A percentile compares a stretch with the other conserved stretches of the same genome.
Evolutionary conservation across 1,140 invertebrate species (phyloP).

Genomic region (Ctenoplectra terminalis): DNA sequence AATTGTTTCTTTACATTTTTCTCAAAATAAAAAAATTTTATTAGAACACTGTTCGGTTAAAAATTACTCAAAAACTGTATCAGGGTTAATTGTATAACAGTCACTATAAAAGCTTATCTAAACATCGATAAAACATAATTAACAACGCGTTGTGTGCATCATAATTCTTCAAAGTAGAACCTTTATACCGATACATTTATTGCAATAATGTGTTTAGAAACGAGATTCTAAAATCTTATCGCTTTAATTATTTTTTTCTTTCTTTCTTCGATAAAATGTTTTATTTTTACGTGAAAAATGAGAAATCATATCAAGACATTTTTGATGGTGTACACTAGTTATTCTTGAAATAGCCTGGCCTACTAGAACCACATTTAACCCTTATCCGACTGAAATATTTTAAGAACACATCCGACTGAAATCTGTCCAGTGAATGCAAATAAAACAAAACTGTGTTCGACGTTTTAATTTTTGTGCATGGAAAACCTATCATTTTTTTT

Average conservation of each 20-base stretch:
- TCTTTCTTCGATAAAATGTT: background rate
- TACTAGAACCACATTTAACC: constrained; percentile 18
- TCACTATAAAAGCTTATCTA: background rate
- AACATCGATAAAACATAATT: background rate
- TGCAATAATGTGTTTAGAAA: background rate
- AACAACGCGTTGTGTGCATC: background rate
- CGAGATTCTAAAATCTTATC: background rate
- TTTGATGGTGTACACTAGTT: background rate
- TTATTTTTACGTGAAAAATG: background rate
- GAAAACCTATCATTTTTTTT: background rate
- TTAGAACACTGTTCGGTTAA: no score
- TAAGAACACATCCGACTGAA: constrained; percentile 25
- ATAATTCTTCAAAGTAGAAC: background rate
- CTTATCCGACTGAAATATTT: constrained; percentile 25
- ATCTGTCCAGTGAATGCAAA: background rate
- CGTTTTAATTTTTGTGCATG: background rate
- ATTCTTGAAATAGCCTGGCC: constrained; percentile 15
- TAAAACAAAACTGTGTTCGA: background rate
- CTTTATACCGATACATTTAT: background rate
- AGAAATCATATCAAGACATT: background rate
- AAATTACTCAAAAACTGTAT: no score
- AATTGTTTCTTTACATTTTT: no score
- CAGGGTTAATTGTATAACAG: background rate
- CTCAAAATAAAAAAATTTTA: no score
- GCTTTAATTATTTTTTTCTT: background rate